Percentiles rank a stretch among this genome's conserved stretches.
Conservation (phyloP, 2,888 invertebrate genomes). For the Silvanus unidentatus region DNA sequence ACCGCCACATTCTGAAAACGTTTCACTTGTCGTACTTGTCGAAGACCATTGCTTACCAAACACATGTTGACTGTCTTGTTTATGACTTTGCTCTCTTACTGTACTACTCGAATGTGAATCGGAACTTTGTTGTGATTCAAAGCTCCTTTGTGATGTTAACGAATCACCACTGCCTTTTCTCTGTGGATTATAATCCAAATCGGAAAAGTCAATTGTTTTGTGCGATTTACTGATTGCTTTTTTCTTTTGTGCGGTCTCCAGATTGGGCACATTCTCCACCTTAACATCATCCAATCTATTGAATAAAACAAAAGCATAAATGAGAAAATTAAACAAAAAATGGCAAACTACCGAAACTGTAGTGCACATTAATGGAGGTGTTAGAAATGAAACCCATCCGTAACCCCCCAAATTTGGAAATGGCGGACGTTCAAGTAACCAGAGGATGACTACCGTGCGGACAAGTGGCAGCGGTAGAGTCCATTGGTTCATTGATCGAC, state of each 20-base stretch:
- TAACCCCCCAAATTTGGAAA: slow-evolving; percentile 57
- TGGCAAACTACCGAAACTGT: slow-evolving; percentile 50
- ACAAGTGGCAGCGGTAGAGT: slow-evolving; percentile 50
- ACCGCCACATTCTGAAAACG: slow-evolving; percentile 36
- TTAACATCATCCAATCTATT: slow-evolving; percentile 41
- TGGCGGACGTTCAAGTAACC: slow-evolving; percentile 60
- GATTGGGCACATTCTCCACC: slow-evolving; percentile 22
- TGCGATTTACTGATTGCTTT: slow-evolving; percentile 37
- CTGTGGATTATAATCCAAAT: slow-evolving; percentile 40
- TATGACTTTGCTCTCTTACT: slow-evolving; percentile 20
- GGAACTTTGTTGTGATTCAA: slow-evolving; percentile 48
- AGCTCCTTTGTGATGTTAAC: slow-evolving; percentile 49
- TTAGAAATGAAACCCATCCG: slow-evolving; percentile 53
- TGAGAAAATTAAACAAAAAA: slow-evolving; percentile 37
- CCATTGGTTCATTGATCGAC: slow-evolving; percentile 56
- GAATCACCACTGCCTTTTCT: slow-evolving; percentile 54
- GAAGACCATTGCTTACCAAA: slow-evolving; percentile 39
- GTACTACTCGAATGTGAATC: slow-evolving; percentile 39
- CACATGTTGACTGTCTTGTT: slow-evolving; percentile 19
- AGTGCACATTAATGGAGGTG: slow-evolving; percentile 56
- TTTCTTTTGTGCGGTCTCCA: slow-evolving; percentile 16
- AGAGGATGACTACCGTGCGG: slow-evolving; percentile 50
- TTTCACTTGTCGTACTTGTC: slow-evolving; percentile 41
- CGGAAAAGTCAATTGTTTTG: slow-evolving; percentile 39
- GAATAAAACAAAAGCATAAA: slow-evolving; percentile 5